Percentiles rank a stretch among this genome's conserved stretches.
These are phyloP conservation scores for Troglohyphantes excavatus DNA, from an alignment of 2,888 invertebrate genomes.

Conservation along the genomic window DNA sequence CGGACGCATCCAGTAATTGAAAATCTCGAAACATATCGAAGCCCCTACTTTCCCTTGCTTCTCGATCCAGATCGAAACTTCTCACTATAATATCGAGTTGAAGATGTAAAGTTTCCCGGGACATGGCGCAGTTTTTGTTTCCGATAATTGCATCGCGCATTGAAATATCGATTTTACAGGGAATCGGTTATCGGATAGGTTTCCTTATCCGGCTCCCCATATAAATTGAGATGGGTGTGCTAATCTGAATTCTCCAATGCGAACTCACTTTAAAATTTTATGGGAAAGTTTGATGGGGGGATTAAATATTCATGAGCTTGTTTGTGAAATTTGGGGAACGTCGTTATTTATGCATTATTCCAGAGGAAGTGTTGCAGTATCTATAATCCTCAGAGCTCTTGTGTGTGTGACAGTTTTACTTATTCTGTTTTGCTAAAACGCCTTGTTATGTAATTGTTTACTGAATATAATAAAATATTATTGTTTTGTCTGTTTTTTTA, in stretches of 20 bases:
- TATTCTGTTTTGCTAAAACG: too few species aligned
- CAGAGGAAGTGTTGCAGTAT: too few species aligned
- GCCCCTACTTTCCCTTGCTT: not conserved
- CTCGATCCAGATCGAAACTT: constrained; percentile 18
- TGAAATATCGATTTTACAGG: constrained; percentile 34
- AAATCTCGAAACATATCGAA: too few species aligned
- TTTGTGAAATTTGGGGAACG: not conserved
- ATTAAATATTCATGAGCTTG: not conserved
- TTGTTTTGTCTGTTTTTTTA: too few species aligned
- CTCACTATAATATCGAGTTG: constrained; percentile 14
- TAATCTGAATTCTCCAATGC: constrained; percentile 12
- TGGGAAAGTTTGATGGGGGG: not conserved
- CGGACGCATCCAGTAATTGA: too few species aligned
- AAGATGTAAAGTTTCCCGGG: constrained; percentile 12
- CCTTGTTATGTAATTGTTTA: too few species aligned
- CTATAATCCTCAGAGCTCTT: too few species aligned
- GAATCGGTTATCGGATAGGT: constrained; percentile 34
- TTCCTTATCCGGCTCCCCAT: constrained; percentile 6
- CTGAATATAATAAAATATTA: too few species aligned
- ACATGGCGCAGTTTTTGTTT: constrained; percentile 24
- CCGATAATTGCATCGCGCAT: constrained; percentile 47
- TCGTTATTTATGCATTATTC: not conserved
- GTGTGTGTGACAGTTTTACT: too few species aligned
- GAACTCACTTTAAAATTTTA: not conserved
- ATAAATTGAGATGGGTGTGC: not conserved